phyloP scores from a whole-genome alignment of 2,888 invertebrate species.

The Hirtodrosophila confusa region DNA sequence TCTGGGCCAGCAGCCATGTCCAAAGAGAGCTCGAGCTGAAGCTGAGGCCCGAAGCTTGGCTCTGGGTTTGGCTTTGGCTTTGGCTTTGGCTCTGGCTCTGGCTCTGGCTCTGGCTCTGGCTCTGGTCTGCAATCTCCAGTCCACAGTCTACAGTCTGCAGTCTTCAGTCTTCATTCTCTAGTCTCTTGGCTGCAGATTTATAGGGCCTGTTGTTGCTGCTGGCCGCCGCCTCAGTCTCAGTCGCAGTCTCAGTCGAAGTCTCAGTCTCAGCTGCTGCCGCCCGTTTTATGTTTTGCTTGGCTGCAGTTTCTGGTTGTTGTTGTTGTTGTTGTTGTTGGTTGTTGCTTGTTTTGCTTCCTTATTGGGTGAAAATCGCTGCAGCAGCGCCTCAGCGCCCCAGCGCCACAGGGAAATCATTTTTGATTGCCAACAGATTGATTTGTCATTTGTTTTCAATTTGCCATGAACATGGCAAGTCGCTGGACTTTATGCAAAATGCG shows the following conservation, averaged over 20 bases:
- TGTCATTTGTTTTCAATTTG: conserved; percentile 67
- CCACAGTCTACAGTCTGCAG: conserved; percentile 23
- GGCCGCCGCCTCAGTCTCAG: conserved; percentile 22
- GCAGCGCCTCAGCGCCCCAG: conserved; percentile 18
- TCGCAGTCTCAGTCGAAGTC: conserved; percentile 1
- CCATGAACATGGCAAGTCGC: conserved; percentile 28
- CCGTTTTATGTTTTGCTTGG: conserved; percentile 61
- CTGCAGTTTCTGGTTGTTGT: conserved; percentile 70
- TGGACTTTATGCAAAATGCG: conserved; percentile 36
- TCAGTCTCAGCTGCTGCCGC: conserved; percentile 24
- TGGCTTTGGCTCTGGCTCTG: conserved; percentile 27
- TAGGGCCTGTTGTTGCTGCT: conserved; percentile 54
- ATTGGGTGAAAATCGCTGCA: conserved; percentile 73
- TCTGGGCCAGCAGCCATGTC: conserved; percentile 37
- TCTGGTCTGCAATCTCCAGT: conserved; percentile 38
- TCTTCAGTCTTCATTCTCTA: conserved; percentile 31
- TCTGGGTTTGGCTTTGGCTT: conserved; percentile 18
- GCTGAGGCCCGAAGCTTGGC: conserved; percentile 3
- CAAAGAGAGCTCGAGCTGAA: conserved; percentile 33
- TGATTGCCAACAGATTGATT: conserved; percentile 75
- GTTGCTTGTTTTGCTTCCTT: conserved; percentile 67
- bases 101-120: conserved; percentile 18
- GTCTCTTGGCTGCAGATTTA: conserved; percentile 54
- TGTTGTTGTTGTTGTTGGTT: conserved; percentile 31
- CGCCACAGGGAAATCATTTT: conserved; percentile 64